Conservation (phyloP, 2,888 invertebrate species). For the Hipparchia semele region DNA sequence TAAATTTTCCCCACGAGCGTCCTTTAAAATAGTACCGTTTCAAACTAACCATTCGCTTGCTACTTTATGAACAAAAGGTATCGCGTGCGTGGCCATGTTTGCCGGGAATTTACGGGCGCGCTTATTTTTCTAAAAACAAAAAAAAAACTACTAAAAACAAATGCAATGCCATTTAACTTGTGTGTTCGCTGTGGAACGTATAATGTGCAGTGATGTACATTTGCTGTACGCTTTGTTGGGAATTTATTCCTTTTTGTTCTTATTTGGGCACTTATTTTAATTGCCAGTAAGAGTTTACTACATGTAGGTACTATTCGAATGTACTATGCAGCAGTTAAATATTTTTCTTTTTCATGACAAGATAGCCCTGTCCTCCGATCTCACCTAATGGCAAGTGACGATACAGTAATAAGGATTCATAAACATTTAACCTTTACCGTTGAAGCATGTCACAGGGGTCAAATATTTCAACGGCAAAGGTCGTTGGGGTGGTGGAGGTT, state of each 20-base stretch:
- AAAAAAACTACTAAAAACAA: constrained; percentile 19
- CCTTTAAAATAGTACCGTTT: constrained; percentile 8
- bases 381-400: too few relatives aligned
- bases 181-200: constrained; percentile 13
- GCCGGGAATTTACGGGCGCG: constrained; percentile 11
- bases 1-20: neutral
- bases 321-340: too few relatives aligned
- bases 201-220: constrained; percentile 13
- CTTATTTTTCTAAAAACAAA: constrained; percentile 16
- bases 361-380: too few relatives aligned
- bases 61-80: constrained; percentile 7
- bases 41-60: constrained; percentile 13
- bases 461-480: too few relatives aligned
- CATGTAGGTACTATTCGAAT: too few relatives aligned
- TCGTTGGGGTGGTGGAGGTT: too few relatives aligned
- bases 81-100: constrained; percentile 13
- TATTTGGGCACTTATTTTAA: too few relatives aligned
- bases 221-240: neutral
- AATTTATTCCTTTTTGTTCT: neutral
- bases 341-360: too few relatives aligned
- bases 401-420: too few relatives aligned
- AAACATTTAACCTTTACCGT: too few relatives aligned
- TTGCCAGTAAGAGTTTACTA: too few relatives aligned
- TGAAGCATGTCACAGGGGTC: too few relatives aligned
- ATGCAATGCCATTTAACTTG: constrained; percentile 19